Percentiles rank a stretch among this genome's conserved stretches.
These are phyloP conservation scores for Netelia inedita DNA, from an alignment of 2,888 invertebrate species.

Conservation along the genomic window DNA sequence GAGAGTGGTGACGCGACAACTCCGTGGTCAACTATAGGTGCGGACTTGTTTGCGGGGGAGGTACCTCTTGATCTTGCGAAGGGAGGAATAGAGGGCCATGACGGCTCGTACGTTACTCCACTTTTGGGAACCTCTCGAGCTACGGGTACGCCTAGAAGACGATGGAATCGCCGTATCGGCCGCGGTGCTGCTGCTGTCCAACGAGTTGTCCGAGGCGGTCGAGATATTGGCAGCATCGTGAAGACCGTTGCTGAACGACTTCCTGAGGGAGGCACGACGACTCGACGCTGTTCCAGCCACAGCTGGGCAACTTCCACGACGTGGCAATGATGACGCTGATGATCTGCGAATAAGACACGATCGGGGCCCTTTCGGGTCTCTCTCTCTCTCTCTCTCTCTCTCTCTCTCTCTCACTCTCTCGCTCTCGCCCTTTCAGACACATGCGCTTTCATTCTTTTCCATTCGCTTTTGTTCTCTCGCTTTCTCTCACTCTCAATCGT, in stretches of 20 bases:
- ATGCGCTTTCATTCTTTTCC: constrained; percentile 55
- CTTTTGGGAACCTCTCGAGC: constrained; percentile 87
- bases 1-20: constrained; percentile 43
- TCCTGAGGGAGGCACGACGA: constrained; percentile 72
- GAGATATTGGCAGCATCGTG: constrained; percentile 77
- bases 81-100: constrained; percentile 95
- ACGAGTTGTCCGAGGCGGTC: constrained; percentile 78
- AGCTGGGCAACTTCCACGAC: constrained; percentile 54
- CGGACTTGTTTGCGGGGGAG: constrained; percentile 67
- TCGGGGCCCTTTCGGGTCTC: constrained; percentile 64
- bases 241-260: constrained; percentile 77
- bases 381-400: constrained; percentile 64
- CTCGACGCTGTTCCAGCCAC: constrained; percentile 65
- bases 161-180: constrained; percentile 76
- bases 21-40: constrained; percentile 63
- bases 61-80: constrained; percentile 96
- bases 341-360: constrained; percentile 83
- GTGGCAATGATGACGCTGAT: constrained; percentile 68
- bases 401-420: constrained; percentile 60
- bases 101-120: constrained; percentile 95
- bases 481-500: constrained; percentile 60
- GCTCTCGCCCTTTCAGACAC: constrained; percentile 38
- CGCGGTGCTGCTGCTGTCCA: constrained; percentile 84
- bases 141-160: constrained; percentile 79
- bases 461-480: constrained; percentile 45